A percentile compares a stretch with the other conserved stretches of the same genome.
phyloP scores from a whole-genome alignment of 2,797 vertebrate genomes.

The Poeciliopsis gracilis region DNA sequence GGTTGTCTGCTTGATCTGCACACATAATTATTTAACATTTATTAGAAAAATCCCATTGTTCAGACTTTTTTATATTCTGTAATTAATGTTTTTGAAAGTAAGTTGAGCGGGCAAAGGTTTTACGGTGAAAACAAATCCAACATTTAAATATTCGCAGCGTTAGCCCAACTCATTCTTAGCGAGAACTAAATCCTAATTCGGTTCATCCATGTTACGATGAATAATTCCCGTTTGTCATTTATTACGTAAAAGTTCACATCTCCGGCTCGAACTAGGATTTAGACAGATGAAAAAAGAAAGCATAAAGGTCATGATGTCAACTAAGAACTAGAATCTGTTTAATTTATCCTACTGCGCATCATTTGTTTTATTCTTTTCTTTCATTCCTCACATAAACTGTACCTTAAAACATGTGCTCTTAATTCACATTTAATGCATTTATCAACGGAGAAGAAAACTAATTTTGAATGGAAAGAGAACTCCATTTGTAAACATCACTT shows the following conservation, averaged over 20 bases:
- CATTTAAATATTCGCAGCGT: not conserved
- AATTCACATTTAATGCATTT: not conserved
- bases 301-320: no score
- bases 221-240: no score
- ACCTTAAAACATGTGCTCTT: not conserved
- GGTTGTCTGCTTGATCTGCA: conserved; percentile 40
- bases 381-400: not conserved
- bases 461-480: not conserved
- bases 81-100: not conserved
- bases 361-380: no score
- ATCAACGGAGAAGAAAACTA: not conserved
- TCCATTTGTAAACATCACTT: not conserved
- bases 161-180: no score
- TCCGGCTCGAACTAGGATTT: no score
- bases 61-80: conserved; percentile 29
- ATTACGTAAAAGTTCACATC: no score
- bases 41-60: conserved; percentile 41
- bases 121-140: not conserved
- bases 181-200: no score
- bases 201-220: no score
- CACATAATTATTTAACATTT: conserved; percentile 11
- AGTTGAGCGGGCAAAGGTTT: no score
- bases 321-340: no score
- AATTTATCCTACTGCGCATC: no score
- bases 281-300: no score